Percentiles rank a stretch among this genome's conserved stretches.
These are phyloP conservation scores for Metalampra italica DNA, from an alignment of 2,888 invertebrate species.

Conservation along the genomic window DNA sequence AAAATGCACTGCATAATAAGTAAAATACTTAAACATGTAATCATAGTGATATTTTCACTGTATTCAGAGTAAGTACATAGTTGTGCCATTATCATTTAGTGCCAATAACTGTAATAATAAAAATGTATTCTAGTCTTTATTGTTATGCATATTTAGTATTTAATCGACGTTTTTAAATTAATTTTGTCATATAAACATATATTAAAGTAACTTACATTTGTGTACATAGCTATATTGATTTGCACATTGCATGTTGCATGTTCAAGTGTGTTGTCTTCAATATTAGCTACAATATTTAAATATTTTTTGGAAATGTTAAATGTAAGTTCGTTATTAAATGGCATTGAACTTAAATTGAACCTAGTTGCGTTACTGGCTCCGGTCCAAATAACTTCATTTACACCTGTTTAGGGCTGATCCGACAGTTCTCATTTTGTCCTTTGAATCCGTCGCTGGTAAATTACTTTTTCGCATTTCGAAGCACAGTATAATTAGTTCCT, in stretches of 20 bases:
- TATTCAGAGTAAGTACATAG: conserved; percentile 63
- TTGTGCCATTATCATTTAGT: conserved; percentile 76
- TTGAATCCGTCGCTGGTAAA: background rate
- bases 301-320: conserved; percentile 31
- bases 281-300: conserved; percentile 22
- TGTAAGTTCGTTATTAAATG: conserved; percentile 38
- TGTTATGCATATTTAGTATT: conserved; percentile 76
- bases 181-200: conserved; percentile 56
- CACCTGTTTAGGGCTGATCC: background rate
- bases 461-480: background rate
- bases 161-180: conserved; percentile 71
- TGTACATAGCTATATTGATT: conserved; percentile 61
- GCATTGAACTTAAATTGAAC: conserved; percentile 9
- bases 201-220: conserved; percentile 44
- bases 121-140: conserved; percentile 80
- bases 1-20: too few relatives aligned
- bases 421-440: background rate
- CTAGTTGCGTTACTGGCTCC: conserved; percentile 6
- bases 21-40: conserved; percentile 22
- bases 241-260: conserved; percentile 65
- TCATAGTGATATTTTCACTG: conserved; percentile 44
- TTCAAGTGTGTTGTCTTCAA: conserved; percentile 49
- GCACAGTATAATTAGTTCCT: background rate
- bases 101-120: conserved; percentile 78
- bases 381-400: conserved; percentile 2